A percentile compares a stretch with the other conserved stretches of the same genome.
Conservation (phyloP, 1,140 invertebrate genomes). For the Aphelinus certus region DNA sequence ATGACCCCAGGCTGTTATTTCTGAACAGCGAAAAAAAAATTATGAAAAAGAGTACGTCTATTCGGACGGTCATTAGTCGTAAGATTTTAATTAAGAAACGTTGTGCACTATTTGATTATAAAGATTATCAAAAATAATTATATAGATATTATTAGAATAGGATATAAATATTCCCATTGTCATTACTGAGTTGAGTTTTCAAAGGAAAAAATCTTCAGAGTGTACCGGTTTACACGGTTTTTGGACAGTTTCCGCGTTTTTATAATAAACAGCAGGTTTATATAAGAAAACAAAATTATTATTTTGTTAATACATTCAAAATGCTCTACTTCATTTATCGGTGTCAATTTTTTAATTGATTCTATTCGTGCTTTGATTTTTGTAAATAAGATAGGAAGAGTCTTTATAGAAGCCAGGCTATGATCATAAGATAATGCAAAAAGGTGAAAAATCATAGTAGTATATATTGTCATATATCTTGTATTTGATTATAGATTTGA, state of each 20-base stretch:
- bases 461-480: slow-evolving; percentile 14
- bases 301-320: slow-evolving; percentile 25
- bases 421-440: slow-evolving; percentile 20
- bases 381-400: slow-evolving; percentile 33
- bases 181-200: slow-evolving; percentile 15
- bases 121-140: slow-evolving; percentile 25
- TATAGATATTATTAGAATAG: slow-evolving; percentile 19
- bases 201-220: slow-evolving; percentile 15
- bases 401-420: slow-evolving; percentile 23
- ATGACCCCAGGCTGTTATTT: slow-evolving; percentile 26
- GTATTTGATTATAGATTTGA: slow-evolving; percentile 37
- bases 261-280: slow-evolving; percentile 19
- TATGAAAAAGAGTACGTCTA: slow-evolving; percentile 16
- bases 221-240: slow-evolving; percentile 19
- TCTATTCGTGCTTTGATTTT: slow-evolving; percentile 12
- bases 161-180: slow-evolving; percentile 18
- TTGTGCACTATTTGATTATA: slow-evolving; percentile 3
- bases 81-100: slow-evolving; percentile 7
- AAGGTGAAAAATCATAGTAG: slow-evolving; percentile 19
- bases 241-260: slow-evolving; percentile 29
- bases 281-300: slow-evolving; percentile 25
- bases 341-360: not conserved
- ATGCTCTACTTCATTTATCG: not conserved
- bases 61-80: slow-evolving; percentile 4
- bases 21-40: slow-evolving; percentile 10